Evolutionary conservation across 2,888 invertebrate genomes (phyloP), one percentile per base, ranked within the genome.

Genomic region (Frankliniella fusca): DNA sequence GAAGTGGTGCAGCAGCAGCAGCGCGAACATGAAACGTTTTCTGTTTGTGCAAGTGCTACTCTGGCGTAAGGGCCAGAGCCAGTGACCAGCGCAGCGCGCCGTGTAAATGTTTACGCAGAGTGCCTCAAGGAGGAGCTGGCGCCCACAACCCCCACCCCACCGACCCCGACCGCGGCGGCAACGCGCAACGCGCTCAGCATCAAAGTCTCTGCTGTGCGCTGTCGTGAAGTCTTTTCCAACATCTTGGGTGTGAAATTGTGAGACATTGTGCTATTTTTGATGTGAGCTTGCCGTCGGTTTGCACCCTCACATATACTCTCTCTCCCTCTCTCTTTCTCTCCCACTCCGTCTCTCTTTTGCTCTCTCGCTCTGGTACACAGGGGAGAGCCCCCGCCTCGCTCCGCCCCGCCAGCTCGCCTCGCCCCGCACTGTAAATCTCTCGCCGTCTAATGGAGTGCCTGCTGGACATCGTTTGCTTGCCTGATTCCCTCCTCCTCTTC

Each of bases 381-480:
- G 38, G 38, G 38, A 38, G 38, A 38, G 38, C 38, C 38, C 38
- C n/a, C n/a, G n/a, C n/a, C n/a, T n/a, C 38, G 38, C 5, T 38
- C 38, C 38, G 3, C 38, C 38, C 3, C 38, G 38, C 38, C 38
- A 3, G 38, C 38, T 38, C 38, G 38, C 38, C 38, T 38, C 38
- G 38, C 38, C 38, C 5, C 38, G 38, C 38, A 38, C 70, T n/a
- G 70, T 76, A 76, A 76, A 76, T 76, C 70, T 76, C 70, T 76
- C 70, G 70, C 70, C 70, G 12, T 76, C 70, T 76, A 76, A 76
- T 76, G 70, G 70, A 76, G 70, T 76, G 70, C 23, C 27, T 38
- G 70, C 70, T 76, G 70, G 70, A 76, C 70, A 76, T 23, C 70
- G 70, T 76, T 76, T 76, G 70, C 70, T 23, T 23, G 70, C 70